Base-by-base conservation (phyloP, 2,113 vertebrate genomes). In the Salminus brasiliensis region DNA sequence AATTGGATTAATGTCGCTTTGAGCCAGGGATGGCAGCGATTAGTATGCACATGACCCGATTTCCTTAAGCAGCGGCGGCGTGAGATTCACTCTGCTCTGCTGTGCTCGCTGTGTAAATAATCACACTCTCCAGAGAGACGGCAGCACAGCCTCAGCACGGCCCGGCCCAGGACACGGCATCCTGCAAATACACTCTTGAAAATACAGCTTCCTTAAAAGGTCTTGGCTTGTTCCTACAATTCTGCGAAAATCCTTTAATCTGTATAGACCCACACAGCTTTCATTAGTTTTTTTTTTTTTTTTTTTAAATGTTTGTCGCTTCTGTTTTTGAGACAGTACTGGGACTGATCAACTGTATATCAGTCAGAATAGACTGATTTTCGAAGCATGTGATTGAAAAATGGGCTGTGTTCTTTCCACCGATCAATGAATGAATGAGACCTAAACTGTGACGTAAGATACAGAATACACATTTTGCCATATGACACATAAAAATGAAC, bases 21-120 rank as follows among this genome's bases (percentile, higher is more conserved):
- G 36, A 81, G 74, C 72, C 70, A 72, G 70, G 65, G 53, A 81
- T 57, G 59, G 45, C 53, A 47, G 63, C 65, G 71, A 85, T 81
- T 81, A 81, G 70, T 78, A 83, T 83, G 70, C 84, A 85, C 84
- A 81, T 83, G 84, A 83, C 84, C 84, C 12, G 65, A 81, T 83
- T 81, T 81, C 73, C 75, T 81, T 67, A 63, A 81, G 81, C 72
- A 65, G 49, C 45, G 65, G 69, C 49, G 16, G 71, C 70, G 66
- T 59, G 45, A 30, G 59, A 63, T 29, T 79, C 32, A 47, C 36
- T 52, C 69, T 47, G 52, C 13, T 27, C 69, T 43, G 39, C 62
- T 65, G 69, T 27, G 47, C 69, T 65, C 1, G 23, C 29, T 41
- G n/a, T 63, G 66, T 74, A 69, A 81, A 70, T 81, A 81, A 84